These are phyloP conservation scores for Quadroppia sp. DNA, from an alignment of 2,888 invertebrate species.

Conservation along the genomic window DNA sequence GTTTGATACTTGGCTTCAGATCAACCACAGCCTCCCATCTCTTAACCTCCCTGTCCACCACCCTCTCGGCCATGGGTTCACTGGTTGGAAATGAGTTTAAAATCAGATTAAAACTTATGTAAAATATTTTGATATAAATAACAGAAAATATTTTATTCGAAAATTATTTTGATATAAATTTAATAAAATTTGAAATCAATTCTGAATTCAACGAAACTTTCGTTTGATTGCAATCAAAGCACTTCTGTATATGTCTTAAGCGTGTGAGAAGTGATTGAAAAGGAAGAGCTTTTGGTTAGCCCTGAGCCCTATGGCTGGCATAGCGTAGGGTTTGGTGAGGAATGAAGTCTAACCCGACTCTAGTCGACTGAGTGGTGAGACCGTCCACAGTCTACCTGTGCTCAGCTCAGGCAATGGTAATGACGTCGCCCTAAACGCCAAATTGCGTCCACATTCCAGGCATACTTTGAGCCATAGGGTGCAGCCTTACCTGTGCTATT, in stretches of 20 bases:
- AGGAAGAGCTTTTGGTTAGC: neutral
- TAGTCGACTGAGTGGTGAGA: too few species aligned
- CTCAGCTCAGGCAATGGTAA: too few species aligned
- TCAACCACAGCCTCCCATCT: too few species aligned
- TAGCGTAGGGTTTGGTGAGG: neutral
- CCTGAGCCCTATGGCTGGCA: neutral
- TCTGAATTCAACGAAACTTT: neutral
- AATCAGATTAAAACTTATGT: neutral
- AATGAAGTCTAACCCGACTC: constrained; percentile 23
- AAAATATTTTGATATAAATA: neutral
- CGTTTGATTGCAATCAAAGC: too few species aligned
- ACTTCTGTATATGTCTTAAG: too few species aligned
- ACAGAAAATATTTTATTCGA: neutral
- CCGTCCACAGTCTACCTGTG: neutral
- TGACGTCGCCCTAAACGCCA: constrained; percentile 28
- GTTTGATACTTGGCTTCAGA: neutral
- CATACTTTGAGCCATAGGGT: constrained; percentile 36
- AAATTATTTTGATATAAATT: too few species aligned
- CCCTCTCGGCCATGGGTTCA: too few species aligned
- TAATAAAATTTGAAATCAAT: neutral
- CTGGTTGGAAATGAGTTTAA: too few species aligned
- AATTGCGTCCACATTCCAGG: constrained; percentile 34
- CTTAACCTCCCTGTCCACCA: too few species aligned
- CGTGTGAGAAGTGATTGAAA: neutral
- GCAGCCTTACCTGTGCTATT: constrained; percentile 35